These are phyloP conservation scores for Teleiodes luculella DNA, from an alignment of 2,888 invertebrate genomes.

Conservation along the genomic window DNA sequence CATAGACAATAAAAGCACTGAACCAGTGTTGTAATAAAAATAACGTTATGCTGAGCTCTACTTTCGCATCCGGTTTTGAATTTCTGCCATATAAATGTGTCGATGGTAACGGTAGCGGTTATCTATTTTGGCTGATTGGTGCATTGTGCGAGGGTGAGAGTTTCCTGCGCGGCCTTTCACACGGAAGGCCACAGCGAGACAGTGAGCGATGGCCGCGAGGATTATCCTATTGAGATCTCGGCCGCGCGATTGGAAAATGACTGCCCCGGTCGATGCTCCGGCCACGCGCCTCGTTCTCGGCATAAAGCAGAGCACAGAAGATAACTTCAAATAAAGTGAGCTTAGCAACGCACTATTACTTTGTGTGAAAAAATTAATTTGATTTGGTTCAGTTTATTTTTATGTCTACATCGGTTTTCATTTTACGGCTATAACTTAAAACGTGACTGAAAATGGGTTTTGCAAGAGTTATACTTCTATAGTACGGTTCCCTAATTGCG, in stretches of 20 bases:
- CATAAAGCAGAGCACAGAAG: too few species aligned
- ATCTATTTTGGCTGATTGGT: constrained; percentile 3
- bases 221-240: constrained; percentile 41
- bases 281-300: too few species aligned
- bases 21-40: background rate
- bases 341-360: too few species aligned
- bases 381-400: too few species aligned
- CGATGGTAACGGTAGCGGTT: background rate
- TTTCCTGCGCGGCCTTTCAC: constrained; percentile 41
- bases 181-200: constrained; percentile 37
- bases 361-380: too few species aligned
- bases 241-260: constrained; percentile 38
- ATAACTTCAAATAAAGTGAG: too few species aligned
- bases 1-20: background rate
- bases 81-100: constrained; percentile 4
- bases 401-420: too few species aligned
- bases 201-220: constrained; percentile 21
- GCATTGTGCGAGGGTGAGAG: constrained; percentile 13
- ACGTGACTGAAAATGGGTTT: too few species aligned
- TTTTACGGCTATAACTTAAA: too few species aligned
- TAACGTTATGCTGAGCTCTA: constrained; percentile 7
- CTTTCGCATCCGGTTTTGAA: constrained; percentile 23
- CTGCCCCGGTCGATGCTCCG: constrained; percentile 24
- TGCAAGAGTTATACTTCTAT: constrained; percentile 5
- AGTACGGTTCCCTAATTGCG: constrained; percentile 18